Conservation (phyloP, 2,113 vertebrate species). For the Caranx ignobilis region DNA sequence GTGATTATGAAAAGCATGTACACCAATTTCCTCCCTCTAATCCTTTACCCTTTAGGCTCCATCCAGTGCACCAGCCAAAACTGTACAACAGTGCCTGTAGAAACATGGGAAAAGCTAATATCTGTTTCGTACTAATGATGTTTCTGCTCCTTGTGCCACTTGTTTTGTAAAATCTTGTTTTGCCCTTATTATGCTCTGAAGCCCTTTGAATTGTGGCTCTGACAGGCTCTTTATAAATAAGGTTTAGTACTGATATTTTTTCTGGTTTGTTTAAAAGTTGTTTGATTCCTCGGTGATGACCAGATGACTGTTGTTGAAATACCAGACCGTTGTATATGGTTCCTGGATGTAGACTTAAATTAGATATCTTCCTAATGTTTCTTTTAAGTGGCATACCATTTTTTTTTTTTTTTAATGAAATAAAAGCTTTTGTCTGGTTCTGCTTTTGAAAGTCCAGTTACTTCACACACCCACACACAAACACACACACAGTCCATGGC, state of each 20-base stretch:
- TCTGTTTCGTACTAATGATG: slow-evolving; percentile 45
- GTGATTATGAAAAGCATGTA: slow-evolving; percentile 67
- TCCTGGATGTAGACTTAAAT: slow-evolving; percentile 29
- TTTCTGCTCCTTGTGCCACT: slow-evolving; percentile 42
- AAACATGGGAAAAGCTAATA: slow-evolving; percentile 33
- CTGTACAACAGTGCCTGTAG: slow-evolving; percentile 73
- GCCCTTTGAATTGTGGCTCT: slow-evolving; percentile 35
- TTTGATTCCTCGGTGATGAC: slow-evolving; percentile 24
- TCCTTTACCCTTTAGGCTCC: slow-evolving; percentile 57
- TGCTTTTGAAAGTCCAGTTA: slow-evolving; percentile 22
- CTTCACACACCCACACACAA: slow-evolving; percentile 1
- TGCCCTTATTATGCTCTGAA: slow-evolving; percentile 27
- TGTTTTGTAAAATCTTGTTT: slow-evolving; percentile 51
- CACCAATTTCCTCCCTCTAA: slow-evolving; percentile 51
- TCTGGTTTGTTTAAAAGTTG: slow-evolving; percentile 11
- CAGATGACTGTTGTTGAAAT: slow-evolving; percentile 22
- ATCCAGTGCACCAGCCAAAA: slow-evolving; percentile 65
- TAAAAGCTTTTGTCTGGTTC: slow-evolving; percentile 44
- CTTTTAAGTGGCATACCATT: slow-evolving; percentile 28
- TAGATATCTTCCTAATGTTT: slow-evolving; percentile 59
- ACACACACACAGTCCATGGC: neutral
- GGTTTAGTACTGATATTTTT: slow-evolving; percentile 35
- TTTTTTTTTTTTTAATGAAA: slow-evolving; percentile 52
- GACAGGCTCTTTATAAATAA: slow-evolving; percentile 45
- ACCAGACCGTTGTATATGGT: slow-evolving; percentile 20